These are phyloP conservation scores for Nycticorax nycticorax DNA, from an alignment of 2,113 vertebrate species.

Conservation along the genomic window DNA sequence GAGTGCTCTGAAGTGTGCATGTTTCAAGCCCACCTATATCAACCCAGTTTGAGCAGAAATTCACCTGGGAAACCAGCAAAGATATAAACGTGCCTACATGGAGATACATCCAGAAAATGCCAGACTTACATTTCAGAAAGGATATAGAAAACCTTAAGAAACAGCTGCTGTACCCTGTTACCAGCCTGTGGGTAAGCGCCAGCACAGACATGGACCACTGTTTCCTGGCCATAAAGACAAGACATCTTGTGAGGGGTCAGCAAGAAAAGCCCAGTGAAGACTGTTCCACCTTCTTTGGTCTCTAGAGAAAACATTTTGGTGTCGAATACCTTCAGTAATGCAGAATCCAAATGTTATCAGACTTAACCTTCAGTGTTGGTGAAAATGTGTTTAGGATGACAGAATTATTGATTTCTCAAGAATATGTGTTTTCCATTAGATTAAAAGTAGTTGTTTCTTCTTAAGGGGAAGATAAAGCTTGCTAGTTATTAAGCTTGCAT, in stretches of 20 bases:
- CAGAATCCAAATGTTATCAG: not conserved
- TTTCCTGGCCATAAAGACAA: not conserved
- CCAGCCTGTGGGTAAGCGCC: not conserved
- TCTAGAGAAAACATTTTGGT: not conserved
- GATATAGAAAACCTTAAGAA: not conserved
- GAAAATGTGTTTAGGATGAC: not conserved
- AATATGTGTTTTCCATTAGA: not conserved
- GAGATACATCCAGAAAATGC: not conserved
- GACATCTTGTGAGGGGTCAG: not conserved
- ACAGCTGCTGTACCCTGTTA: not conserved
- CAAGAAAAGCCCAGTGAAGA: not conserved
- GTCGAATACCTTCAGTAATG: not conserved
- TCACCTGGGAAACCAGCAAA: not conserved
- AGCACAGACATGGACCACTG: not conserved
- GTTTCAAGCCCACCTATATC: not conserved
- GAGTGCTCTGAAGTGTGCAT: not conserved
- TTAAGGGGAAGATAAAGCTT: not conserved
- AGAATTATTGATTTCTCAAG: not conserved
- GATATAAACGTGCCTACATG: not conserved
- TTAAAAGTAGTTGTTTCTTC: not conserved
- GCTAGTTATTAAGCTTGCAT: not conserved
- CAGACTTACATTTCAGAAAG: not conserved
- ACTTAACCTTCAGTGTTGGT: not conserved
- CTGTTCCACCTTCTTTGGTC: not conserved
- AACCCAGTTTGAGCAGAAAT: not conserved